These are phyloP conservation scores for Vulpes vulpes DNA, from an alignment of 2,113 vertebrate species.

Conservation along the genomic window DNA sequence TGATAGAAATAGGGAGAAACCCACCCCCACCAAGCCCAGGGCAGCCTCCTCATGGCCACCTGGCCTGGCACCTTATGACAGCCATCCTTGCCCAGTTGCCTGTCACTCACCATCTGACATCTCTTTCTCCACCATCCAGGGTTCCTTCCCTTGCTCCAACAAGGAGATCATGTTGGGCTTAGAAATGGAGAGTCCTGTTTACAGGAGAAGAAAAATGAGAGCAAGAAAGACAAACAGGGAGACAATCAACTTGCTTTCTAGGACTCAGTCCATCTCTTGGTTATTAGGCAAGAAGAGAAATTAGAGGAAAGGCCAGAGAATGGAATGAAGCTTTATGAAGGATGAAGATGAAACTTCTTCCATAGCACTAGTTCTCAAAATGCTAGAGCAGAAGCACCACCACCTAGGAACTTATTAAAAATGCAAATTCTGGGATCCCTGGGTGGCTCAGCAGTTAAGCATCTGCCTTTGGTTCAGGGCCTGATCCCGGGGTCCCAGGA, in stretches of 20 bases:
- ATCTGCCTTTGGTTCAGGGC: no score
- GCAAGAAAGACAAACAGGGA: neutral
- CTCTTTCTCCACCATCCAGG: constrained; percentile 56
- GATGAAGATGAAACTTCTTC: constrained; percentile 31
- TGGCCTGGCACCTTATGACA: neutral
- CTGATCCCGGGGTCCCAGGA: no score
- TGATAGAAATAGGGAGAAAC: neutral
- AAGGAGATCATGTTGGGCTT: constrained; percentile 73
- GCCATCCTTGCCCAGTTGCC: neutral
- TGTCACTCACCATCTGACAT: constrained; percentile 53
- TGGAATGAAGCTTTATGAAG: neutral
- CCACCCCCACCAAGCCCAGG: neutral
- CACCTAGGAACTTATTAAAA: neutral
- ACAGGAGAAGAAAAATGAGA: constrained; percentile 53
- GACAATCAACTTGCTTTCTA: neutral
- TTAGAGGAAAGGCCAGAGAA: constrained; percentile 6
- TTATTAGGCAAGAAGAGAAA: neutral
- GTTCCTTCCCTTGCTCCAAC: constrained; percentile 76
- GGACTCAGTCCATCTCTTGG: constrained; percentile 8
- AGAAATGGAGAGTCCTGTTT: constrained; percentile 74
- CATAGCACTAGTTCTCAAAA: neutral
- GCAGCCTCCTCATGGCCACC: neutral
- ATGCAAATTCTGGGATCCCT: neutral
- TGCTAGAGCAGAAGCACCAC: neutral
- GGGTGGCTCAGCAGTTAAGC: no score